A percentile compares a stretch with the other conserved stretches of the same genome.
These are phyloP conservation scores for Dendrophyllia cribrosa DNA, from an alignment of 64 coral and sea anemone species.

Conservation along the genomic window DNA sequence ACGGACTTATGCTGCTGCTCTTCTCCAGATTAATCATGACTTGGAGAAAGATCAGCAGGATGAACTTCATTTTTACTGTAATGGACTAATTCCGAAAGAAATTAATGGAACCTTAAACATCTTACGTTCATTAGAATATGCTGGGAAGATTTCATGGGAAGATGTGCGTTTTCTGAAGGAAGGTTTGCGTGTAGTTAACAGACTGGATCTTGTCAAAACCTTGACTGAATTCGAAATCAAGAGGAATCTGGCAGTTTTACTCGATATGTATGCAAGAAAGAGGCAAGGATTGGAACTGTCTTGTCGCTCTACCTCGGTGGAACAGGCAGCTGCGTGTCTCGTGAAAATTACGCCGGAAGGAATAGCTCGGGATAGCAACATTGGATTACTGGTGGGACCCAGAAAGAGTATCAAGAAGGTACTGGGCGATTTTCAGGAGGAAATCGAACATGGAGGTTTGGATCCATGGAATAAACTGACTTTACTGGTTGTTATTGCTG, in stretches of 20 bases:
- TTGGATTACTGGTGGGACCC: not conserved
- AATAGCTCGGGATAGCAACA: too few species aligned
- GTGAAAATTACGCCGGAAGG: not conserved
- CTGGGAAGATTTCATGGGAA: slow-evolving; percentile 1
- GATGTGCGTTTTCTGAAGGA: not conserved
- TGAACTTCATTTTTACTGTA: not conserved
- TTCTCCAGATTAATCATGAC: not conserved
- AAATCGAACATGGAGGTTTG: not conserved
- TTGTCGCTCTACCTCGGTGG: not conserved
- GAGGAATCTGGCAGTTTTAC: not conserved
- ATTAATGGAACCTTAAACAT: not conserved
- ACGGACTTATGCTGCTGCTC: not conserved
- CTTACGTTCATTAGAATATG: not conserved
- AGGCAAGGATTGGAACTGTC: not conserved
- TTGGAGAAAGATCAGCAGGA: not conserved
- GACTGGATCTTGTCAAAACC: not conserved
- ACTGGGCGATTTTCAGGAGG: not conserved
- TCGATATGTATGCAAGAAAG: not conserved
- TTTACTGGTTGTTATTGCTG: not conserved
- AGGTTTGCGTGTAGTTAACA: not conserved
- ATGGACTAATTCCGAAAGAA: not conserved
- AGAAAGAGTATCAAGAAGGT: not conserved
- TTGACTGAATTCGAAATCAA: not conserved
- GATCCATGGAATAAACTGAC: not conserved
- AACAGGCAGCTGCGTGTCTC: not conserved